Conservation (phyloP, 2,888 invertebrate species). For the Noctua pronuba region DNA sequence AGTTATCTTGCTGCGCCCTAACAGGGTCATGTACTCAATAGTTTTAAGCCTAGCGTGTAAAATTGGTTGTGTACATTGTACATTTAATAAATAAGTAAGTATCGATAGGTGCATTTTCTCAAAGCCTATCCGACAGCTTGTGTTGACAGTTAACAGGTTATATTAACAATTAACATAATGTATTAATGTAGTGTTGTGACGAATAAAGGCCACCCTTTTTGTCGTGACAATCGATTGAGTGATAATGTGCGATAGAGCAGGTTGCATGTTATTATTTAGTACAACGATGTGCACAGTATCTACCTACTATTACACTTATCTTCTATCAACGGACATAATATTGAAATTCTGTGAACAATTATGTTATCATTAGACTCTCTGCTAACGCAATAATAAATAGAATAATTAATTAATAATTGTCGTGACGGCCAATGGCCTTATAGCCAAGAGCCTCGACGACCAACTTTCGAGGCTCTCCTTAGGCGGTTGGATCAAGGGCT, state of each 20-base stretch:
- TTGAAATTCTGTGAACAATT: not conserved
- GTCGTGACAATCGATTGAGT: not conserved
- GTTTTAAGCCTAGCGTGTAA: too few species aligned
- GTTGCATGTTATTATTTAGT: not conserved
- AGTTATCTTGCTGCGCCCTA: too few species aligned
- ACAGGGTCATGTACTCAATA: too few species aligned
- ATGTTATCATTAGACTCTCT: not conserved
- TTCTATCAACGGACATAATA: not conserved
- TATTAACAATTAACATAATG: constrained; percentile 28
- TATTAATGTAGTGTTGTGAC: constrained; percentile 11
- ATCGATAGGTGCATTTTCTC: not conserved
- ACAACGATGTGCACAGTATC: not conserved
- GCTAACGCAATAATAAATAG: not conserved
- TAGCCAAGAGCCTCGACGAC: too few species aligned
- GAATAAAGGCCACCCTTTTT: constrained; percentile 2
- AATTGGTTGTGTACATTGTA: too few species aligned
- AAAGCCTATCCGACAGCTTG: not conserved
- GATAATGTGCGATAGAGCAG: constrained; percentile 17
- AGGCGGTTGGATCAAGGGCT: too few species aligned
- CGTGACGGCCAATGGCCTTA: too few species aligned
- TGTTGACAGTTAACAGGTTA: constrained; percentile 18
- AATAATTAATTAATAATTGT: too few species aligned
- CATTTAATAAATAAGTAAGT: too few species aligned
- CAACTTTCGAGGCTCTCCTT: too few species aligned
- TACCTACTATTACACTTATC: not conserved